Percentiles rank a stretch among this genome's conserved stretches.
phyloP scores from a whole-genome alignment of 2,113 vertebrate genomes.

The Marmota flaviventris region DNA sequence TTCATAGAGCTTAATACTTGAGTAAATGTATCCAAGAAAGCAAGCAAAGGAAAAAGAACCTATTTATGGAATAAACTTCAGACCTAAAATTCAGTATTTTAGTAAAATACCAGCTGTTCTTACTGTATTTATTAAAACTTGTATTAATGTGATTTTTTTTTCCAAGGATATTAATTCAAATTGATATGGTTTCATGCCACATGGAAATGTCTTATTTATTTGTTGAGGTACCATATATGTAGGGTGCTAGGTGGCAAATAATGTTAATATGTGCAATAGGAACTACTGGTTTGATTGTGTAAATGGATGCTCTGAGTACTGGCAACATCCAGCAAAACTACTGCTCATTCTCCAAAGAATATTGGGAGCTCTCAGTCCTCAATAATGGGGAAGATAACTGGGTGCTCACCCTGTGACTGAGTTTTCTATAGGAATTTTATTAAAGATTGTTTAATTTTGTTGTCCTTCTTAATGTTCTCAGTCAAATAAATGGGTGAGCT shows the following conservation, averaged over 20 bases:
- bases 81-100: constrained; percentile 80
- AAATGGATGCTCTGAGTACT: constrained; percentile 76
- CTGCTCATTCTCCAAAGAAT: constrained; percentile 87
- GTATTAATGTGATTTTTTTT: constrained; percentile 83
- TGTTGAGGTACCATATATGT: constrained; percentile 87
- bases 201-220: constrained; percentile 90
- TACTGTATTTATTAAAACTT: constrained; percentile 89
- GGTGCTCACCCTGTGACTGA: constrained; percentile 86
- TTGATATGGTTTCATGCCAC: constrained; percentile 85
- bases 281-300: constrained; percentile 86
- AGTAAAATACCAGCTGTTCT: constrained; percentile 79
- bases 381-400: constrained; percentile 81
- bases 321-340: constrained; percentile 81
- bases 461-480: constrained; percentile 76
- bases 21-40: constrained; percentile 79
- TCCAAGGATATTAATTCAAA: constrained; percentile 79
- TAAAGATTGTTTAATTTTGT: constrained; percentile 89
- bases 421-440: constrained; percentile 88
- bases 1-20: constrained; percentile 71
- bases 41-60: constrained; percentile 69
- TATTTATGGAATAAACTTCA: constrained; percentile 79
- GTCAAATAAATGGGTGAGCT: constrained; percentile 79
- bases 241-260: constrained; percentile 88
- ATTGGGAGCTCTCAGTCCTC: constrained; percentile 83
- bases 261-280: constrained; percentile 89